phyloP scores from a whole-genome alignment of 2,888 invertebrate genomes.

The Artemia sp. region DNA sequence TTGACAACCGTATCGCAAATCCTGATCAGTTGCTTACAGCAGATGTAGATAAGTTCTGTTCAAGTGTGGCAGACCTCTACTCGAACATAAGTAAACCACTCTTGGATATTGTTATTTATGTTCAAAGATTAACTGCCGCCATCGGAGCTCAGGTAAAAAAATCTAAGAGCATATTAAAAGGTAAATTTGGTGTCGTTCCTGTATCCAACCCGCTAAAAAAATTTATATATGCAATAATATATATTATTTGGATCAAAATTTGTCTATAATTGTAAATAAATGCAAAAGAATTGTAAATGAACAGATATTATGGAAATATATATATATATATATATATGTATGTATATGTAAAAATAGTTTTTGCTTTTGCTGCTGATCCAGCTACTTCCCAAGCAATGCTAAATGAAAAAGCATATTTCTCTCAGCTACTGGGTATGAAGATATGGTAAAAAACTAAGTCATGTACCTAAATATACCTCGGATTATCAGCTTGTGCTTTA shows the following conservation, averaged over 20 bases:
- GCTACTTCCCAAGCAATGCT: too few species aligned
- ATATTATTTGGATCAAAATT: not conserved
- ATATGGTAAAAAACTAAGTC: too few species aligned
- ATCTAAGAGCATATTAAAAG: not conserved
- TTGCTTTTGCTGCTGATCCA: too few species aligned
- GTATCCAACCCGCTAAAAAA: not conserved
- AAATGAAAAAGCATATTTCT: too few species aligned
- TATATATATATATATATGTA: too few species aligned
- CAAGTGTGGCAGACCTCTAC: conserved; percentile 83
- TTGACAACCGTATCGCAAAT: conserved; percentile 86
- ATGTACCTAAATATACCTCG: too few species aligned
- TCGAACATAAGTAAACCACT: conserved; percentile 90
- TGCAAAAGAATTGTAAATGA: not conserved
- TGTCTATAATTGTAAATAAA: not conserved
- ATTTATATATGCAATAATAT: not conserved
- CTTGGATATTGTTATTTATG: conserved; percentile 82
- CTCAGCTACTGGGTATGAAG: too few species aligned
- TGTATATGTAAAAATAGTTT: too few species aligned
- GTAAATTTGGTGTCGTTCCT: too few species aligned
- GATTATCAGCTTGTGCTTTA: too few species aligned
- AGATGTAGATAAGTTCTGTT: conserved; percentile 94
- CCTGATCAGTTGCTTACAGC: conserved; percentile 88
- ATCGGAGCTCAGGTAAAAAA: conserved; percentile 52
- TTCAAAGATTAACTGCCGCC: conserved; percentile 67
- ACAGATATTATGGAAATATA: conserved; percentile 7